Evolutionary conservation across 2,113 vertebrate species (phyloP).

Genomic region (Scartelaos histophorus): DNA sequence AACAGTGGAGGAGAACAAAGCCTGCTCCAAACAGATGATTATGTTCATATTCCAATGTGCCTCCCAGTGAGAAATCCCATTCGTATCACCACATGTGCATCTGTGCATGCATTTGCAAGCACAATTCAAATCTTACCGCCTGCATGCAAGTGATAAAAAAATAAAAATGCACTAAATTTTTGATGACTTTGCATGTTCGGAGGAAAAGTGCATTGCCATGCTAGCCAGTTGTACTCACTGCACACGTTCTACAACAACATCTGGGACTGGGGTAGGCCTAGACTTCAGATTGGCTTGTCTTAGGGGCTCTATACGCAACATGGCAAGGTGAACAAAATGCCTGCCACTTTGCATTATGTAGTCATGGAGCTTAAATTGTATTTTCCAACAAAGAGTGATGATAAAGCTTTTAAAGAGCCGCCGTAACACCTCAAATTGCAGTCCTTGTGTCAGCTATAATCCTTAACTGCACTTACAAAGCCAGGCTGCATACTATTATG

Average conservation of each 20-base stretch:
- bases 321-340: constrained; percentile 48
- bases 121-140: constrained; percentile 23
- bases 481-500: constrained; percentile 49
- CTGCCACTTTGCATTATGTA: constrained; percentile 44
- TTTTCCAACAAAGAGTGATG: constrained; percentile 42
- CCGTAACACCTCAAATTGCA: constrained; percentile 46
- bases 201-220: constrained; percentile 33
- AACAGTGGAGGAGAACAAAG: constrained; percentile 59
- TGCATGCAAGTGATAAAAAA: constrained; percentile 47
- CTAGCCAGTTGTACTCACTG: constrained; percentile 49
- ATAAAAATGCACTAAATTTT: constrained; percentile 40
- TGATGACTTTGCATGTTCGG: constrained; percentile 66
- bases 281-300: constrained; percentile 22
- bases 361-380: constrained; percentile 60
- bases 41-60: constrained; percentile 57
- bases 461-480: constrained; percentile 62
- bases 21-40: constrained; percentile 65
- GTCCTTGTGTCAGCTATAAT: constrained; percentile 39
- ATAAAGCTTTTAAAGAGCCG: constrained; percentile 26
- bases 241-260: constrained; percentile 58
- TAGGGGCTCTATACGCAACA: constrained; percentile 16
- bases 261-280: constrained; percentile 46
- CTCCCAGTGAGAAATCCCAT: constrained; percentile 64
- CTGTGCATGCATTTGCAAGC: constrained; percentile 48
- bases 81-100: constrained; percentile 55